Evolutionary conservation across 1,140 invertebrate genomes (phyloP), one percentile per base, ranked within the genome.

Genomic region (Trigoniulus corallinus): DNA sequence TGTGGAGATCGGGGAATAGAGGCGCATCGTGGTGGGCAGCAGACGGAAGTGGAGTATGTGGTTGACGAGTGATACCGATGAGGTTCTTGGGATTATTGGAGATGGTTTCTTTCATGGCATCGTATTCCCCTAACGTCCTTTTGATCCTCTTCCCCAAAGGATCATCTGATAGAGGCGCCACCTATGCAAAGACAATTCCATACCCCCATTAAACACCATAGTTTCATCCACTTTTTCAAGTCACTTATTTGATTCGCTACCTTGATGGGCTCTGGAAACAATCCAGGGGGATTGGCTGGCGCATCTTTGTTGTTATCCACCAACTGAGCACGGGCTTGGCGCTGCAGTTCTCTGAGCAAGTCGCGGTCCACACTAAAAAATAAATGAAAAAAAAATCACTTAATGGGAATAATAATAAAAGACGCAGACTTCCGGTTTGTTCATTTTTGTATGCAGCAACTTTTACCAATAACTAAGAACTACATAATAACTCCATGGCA

Each of bases 91-190:
- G 73, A 57, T 81, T 76, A 53, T 74, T 76, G 29, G 71, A 64
- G 45, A 81, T 55, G 47, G 54, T 66, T 52, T 76, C 75, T 62
- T 77, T 76, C 27, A 82, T 75, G 45, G 74, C 65, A 39, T 76
- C 71, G 63, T 79, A 85, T 59, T 79, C 77, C 27, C 82, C 82
- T 43, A 85, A 67, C 55, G 77, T 79, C 44, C 73, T 77, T 61
- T 81, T 78, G 56, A 85, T 82, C 60, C 82, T 75, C 59, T 80
- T 76, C 47, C 74, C 77, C n/a, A 78, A 74, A 41, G 72, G 74
- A 64, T 86, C 82, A 39, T 72, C 72, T 42, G 72, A 69, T 59
- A 73, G 76, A 56, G 73, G 78, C 55, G 68, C 77, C 50, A 82
- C 78, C 81, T 83, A 68, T 2, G 47, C 40, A 29, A 52, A 25